These are phyloP conservation scores for Crypturellus undulatus DNA, from an alignment of 2,113 vertebrate genomes.

Conservation along the genomic window DNA sequence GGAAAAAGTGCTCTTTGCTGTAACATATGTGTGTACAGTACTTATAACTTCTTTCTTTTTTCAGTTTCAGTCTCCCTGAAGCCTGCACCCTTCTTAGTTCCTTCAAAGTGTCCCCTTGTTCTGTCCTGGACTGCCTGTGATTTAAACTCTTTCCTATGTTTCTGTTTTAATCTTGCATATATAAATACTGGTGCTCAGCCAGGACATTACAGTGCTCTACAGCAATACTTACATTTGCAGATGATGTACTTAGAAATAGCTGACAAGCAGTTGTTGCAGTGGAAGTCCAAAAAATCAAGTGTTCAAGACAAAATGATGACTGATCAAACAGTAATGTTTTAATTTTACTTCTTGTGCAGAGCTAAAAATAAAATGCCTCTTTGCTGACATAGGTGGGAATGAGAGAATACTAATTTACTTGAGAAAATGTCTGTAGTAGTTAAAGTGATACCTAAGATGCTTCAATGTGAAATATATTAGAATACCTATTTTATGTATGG, in stretches of 20 bases:
- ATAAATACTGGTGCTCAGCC: conserved; percentile 3
- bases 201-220: not conserved
- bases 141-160: not conserved
- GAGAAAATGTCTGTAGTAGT: conserved; percentile 6
- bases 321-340: not conserved
- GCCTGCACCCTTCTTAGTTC: not conserved
- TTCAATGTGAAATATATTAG: conserved; percentile 13
- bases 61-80: not conserved
- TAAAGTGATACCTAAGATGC: conserved; percentile 41
- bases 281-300: conserved; percentile 17
- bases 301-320: not conserved
- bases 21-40: not conserved
- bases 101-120: not conserved
- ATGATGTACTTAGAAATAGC: conserved; percentile 4
- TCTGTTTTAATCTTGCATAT: not conserved
- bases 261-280: not conserved
- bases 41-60: not conserved
- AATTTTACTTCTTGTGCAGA: not conserved
- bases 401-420: conserved; percentile 18
- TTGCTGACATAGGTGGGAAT: conserved; percentile 51
- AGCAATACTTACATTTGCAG: conserved; percentile 5
- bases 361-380: conserved; percentile 52
- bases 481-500: conserved; percentile 35
- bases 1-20: not conserved
- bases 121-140: not conserved